Base-by-base conservation (phyloP, 2,888 invertebrate genomes). In the Apotomis capreana region DNA sequence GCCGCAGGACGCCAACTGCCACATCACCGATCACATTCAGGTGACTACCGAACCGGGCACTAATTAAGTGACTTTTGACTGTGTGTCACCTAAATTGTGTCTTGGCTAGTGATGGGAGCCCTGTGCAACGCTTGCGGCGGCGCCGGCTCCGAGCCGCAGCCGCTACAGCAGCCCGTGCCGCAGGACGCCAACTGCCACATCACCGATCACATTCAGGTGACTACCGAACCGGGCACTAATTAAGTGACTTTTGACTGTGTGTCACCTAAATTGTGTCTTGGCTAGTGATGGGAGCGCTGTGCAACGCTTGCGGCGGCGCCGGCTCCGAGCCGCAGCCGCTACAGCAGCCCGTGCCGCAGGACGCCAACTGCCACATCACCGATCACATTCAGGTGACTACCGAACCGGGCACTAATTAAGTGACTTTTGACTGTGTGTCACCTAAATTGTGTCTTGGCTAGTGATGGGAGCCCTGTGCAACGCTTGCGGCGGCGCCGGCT, bases 1-100 rank as follows among this genome's bases (percentile, higher is more conserved):
- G 77, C 99, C 99, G 4, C 97, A 99, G 84, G 99, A 99, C 90
- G 98, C 98, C 61, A 98, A 98, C 63, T 98, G 98, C 83, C 98
- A 98, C 89, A 97, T 99, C 84, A 98, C 99, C 57, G 99, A 99
- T 92, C 98, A 99, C 85, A 96, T 99, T 78, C 98, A 99, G 95
- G 95, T 94, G 61, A 40, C 5, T 9, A 37, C 10, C 15, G 15
- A 15, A 15, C 15, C 15, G 15, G 15, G 15, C 15, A 15, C 15
- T 15, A 15, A 15, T 15, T 15, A 15, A 15, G 15, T 15, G 15
- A 15, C 15, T 15, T 15, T 15, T 15, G 15, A 15, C 15, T 15
- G 15, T 15, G 15, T 15, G 15, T 15, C 15, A 15, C 15, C 15
- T 15, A 15, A 15, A 15, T 1, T 15, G 93, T 99, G 69, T 99